phyloP scores from a whole-genome alignment of 2,888 invertebrate species.

The Osedax fenrisi region DNA sequence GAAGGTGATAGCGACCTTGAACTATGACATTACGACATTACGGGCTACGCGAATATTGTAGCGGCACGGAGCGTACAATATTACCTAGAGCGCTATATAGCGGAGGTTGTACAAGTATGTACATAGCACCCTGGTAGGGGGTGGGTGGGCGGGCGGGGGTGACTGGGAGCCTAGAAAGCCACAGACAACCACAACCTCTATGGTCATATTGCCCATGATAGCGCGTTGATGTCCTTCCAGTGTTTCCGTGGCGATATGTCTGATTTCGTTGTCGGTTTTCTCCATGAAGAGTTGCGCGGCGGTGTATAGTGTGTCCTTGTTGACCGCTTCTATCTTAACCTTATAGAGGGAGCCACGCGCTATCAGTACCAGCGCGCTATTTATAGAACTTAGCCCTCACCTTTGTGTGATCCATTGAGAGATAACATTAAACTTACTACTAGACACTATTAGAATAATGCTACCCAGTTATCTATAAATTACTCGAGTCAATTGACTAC shows the following conservation, averaged over 20 bases:
- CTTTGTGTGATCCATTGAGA: too few relatives aligned
- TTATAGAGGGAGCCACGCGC: conserved; percentile 52
- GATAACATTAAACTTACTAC: not conserved
- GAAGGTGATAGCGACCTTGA: not conserved
- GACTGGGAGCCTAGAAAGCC: too few relatives aligned
- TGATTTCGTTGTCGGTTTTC: conserved; percentile 48
- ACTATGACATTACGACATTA: too few relatives aligned
- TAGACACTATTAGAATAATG: too few relatives aligned
- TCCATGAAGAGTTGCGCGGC: conserved; percentile 52
- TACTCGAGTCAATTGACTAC: too few relatives aligned
- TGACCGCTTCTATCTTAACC: conserved; percentile 52
- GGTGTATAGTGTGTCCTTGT: conserved; percentile 49
- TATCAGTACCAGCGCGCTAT: not conserved
- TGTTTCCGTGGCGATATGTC: conserved; percentile 49
- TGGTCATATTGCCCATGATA: conserved; percentile 53
- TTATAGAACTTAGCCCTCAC: not conserved
- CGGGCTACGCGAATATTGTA: too few relatives aligned
- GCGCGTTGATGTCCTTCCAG: conserved; percentile 52
- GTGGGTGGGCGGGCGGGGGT: not conserved
- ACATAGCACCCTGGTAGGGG: not conserved
- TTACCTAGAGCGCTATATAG: too few relatives aligned
- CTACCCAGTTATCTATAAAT: too few relatives aligned
- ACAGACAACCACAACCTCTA: conserved; percentile 39
- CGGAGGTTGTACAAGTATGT: too few relatives aligned
- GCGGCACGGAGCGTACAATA: too few relatives aligned